Evolutionary conservation across 2,888 invertebrate genomes (phyloP), one percentile per base, ranked within the genome.

Genomic region (Herminia tarsipennalis): DNA sequence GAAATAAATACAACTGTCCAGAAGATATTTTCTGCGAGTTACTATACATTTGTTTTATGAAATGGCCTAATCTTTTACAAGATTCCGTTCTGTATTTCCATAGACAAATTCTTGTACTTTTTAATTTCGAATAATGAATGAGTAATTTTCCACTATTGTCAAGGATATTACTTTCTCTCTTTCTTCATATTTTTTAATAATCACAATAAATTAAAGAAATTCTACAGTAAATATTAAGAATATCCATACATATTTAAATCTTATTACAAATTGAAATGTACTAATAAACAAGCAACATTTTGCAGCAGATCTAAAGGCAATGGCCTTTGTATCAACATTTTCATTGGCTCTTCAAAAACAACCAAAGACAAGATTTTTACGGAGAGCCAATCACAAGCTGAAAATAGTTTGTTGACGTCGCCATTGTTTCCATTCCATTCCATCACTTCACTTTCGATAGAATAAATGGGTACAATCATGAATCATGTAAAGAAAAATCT

Each of bases 21-120:
- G 88, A 88, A 86, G 86, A 89, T 89, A 88, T 88, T 91, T 92
- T 91, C 89, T 91, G 91, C 89, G 88, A 92, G 90, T 87, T 88
- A 91, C 92, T 92, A 92, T 90, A 92, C 91, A 91, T 92, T 91
- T 92, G 91, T 92, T 92, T 89, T 90, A 92, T 91, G 92, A 91
- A 92, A 92, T 92, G 92, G 92, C 92, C 92, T 92, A 92, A 89
- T 92, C 92, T 92, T 88, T 91, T 92, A 89, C 91, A 91, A 92
- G 92, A 92, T 92, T 91, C 89, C 88, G 88, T 91, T 91, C 91
- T 89, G 88, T 88, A 83, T 80, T 88, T 83, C 84, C 91, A 91
- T 91, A 91, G 90, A 91, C 90, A 90, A 88, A 65, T 67, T 72
- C 61, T 56, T 73, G 66, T 78, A 81, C 75, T 86, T 89, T 88